Conservation (phyloP, 2,113 vertebrate genomes). For the Aramus guarauna region DNA sequence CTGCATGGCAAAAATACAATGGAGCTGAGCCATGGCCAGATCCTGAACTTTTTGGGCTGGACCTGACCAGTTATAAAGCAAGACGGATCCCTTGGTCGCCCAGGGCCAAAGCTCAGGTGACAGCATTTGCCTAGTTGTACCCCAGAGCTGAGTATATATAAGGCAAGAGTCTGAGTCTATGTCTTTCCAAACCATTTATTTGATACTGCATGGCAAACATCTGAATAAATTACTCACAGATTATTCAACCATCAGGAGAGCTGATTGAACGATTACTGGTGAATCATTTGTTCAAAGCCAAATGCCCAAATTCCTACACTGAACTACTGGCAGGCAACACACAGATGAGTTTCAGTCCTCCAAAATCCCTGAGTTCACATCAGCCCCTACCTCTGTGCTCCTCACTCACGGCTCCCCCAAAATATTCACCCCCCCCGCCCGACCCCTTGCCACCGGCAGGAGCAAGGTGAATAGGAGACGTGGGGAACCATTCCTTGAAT, state of each 20-base stretch:
- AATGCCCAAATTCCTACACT: conserved; percentile 24
- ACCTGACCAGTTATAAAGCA: neutral
- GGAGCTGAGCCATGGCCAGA: neutral
- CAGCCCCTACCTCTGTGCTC: neutral
- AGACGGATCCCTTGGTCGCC: neutral
- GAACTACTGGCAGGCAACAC: neutral
- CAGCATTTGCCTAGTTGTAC: neutral
- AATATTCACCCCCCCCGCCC: neutral
- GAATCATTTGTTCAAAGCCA: conserved; percentile 54
- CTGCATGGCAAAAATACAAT: fast-evolving
- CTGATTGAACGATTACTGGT: conserved; percentile 35
- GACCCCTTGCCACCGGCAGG: neutral
- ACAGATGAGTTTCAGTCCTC: neutral
- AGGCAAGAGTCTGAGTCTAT: neutral
- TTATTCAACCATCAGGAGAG: neutral
- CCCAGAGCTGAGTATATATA: neutral
- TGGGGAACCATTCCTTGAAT: conserved; percentile 62
- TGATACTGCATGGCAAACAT: conserved; percentile 1
- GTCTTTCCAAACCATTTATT: neutral
- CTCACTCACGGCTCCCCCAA: neutral
- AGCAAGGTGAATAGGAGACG: conserved; percentile 50
- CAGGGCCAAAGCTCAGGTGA: neutral
- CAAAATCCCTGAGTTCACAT: neutral
- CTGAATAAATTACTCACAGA: conserved; percentile 37
- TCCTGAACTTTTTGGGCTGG: neutral